phyloP scores from a whole-genome alignment of 2,113 vertebrate genomes.

The Leptocoma aspasia region DNA sequence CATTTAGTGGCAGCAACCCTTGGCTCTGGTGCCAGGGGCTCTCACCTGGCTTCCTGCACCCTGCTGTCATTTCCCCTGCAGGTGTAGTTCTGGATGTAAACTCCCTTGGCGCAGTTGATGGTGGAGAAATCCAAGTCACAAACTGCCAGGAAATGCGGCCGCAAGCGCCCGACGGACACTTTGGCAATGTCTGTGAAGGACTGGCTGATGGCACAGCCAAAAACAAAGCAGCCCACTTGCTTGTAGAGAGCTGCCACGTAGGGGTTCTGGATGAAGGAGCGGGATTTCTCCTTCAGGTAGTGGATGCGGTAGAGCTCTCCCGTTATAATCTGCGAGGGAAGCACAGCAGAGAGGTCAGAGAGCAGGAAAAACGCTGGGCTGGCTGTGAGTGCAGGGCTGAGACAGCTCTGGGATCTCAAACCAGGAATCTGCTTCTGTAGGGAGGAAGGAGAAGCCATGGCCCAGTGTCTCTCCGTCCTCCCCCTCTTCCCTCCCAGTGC shows the following conservation, averaged over 20 bases:
- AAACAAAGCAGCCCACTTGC: slow-evolving; percentile 95
- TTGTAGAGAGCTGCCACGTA: slow-evolving; percentile 94
- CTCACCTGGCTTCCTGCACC: slow-evolving; percentile 94
- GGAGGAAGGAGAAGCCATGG: background rate
- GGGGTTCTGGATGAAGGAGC: slow-evolving; percentile 90
- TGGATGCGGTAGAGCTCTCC: slow-evolving; percentile 94
- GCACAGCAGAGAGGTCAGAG: background rate
- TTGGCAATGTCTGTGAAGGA: slow-evolving; percentile 99
- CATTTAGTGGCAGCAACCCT: background rate
- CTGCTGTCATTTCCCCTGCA: slow-evolving; percentile 79
- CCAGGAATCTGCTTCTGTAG: background rate
- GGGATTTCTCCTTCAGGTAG: slow-evolving; percentile 88
- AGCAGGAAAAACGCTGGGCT: background rate
- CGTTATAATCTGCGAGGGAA: slow-evolving; percentile 84
- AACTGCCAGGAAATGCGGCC: slow-evolving; percentile 91
- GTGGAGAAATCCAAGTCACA: slow-evolving; percentile 83
- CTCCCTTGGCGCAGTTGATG: slow-evolving; percentile 86
- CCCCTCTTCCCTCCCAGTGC: background rate
- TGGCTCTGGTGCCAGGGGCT: fast-evolving
- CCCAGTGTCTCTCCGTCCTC: background rate
- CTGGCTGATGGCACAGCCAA: slow-evolving; percentile 95
- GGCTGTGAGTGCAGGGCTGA: background rate
- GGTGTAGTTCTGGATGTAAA: slow-evolving; percentile 87
- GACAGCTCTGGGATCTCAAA: background rate
- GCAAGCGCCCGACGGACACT: slow-evolving; percentile 95